phyloP scores from a whole-genome alignment of 2,797 vertebrate species.

The Pygocentrus nattereri region DNA sequence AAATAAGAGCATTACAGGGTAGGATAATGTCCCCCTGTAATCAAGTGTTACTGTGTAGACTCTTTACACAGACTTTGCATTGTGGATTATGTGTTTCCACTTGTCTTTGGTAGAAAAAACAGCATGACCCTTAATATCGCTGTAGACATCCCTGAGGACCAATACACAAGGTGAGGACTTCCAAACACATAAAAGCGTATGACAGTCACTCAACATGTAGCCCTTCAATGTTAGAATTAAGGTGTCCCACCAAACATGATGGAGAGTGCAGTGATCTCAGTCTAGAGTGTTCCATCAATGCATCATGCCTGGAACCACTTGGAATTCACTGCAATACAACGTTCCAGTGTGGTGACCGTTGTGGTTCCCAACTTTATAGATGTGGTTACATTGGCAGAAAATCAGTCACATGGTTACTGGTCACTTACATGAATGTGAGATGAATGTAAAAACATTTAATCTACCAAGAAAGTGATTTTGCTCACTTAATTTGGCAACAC shows the following conservation, averaged over 20 bases:
- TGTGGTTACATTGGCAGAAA: too few relatives aligned
- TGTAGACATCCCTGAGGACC: constrained; percentile 50
- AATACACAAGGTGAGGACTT: constrained; percentile 36
- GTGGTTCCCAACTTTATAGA: too few relatives aligned
- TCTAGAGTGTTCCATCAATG: background rate
- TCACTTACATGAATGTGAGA: too few relatives aligned
- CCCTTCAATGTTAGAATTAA: background rate
- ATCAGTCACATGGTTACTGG: too few relatives aligned
- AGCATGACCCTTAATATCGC: constrained; percentile 26
- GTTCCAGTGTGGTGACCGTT: background rate
- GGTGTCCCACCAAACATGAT: background rate
- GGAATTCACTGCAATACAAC: background rate
- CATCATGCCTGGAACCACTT: background rate
- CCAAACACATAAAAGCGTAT: constrained; percentile 28
- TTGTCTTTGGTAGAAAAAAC: constrained; percentile 35
- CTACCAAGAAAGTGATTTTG: too few relatives aligned
- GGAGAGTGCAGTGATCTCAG: background rate
- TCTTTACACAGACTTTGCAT: background rate
- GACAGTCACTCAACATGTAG: constrained; percentile 20
- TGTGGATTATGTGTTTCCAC: constrained; percentile 4
- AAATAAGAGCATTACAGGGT: too few relatives aligned
- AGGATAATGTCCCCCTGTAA: too few relatives aligned
- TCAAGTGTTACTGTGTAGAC: background rate
- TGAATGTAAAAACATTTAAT: too few relatives aligned
- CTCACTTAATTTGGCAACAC: too few relatives aligned